Percentiles rank a stretch among this genome's conserved stretches.
Conservation (phyloP, 1,140 invertebrate genomes). For the Drosophila lini region DNA sequence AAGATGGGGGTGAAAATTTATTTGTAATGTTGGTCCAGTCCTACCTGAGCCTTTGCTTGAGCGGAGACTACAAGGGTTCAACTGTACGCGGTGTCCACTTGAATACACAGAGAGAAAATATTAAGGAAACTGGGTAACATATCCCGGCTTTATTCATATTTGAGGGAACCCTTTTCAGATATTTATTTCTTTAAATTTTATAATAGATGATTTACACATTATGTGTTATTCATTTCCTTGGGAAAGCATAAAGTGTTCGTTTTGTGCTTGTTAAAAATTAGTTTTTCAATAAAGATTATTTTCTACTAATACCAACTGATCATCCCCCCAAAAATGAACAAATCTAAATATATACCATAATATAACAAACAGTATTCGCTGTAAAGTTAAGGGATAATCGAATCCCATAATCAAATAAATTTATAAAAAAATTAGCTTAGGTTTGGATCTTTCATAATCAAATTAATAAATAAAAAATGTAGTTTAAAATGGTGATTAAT, state of each 20-base stretch:
- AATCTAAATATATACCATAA: too few species aligned
- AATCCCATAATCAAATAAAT: too few species aligned
- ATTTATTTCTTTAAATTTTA: too few species aligned
- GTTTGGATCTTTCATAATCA: background rate
- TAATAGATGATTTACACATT: background rate
- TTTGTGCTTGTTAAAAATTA: background rate
- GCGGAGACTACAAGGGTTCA: background rate
- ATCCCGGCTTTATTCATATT: background rate
- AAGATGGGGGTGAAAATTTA: conserved; percentile 20
- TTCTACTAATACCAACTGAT: background rate
- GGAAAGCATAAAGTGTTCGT: background rate
- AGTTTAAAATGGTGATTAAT: background rate
- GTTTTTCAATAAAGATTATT: background rate
- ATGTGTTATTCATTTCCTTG: background rate
- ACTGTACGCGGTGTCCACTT: conserved; percentile 27
- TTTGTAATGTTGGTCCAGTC: background rate
- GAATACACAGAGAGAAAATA: background rate
- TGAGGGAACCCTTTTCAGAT: background rate
- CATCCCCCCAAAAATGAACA: too few species aligned
- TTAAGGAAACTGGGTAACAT: accelerated
- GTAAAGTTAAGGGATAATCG: too few species aligned
- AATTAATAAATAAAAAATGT: too few species aligned
- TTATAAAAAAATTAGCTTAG: too few species aligned
- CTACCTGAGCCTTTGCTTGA: conserved; percentile 1
- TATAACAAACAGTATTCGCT: too few species aligned